phyloP scores from a whole-genome alignment of 2,888 invertebrate species.

The Sminthurides aquaticus region DNA sequence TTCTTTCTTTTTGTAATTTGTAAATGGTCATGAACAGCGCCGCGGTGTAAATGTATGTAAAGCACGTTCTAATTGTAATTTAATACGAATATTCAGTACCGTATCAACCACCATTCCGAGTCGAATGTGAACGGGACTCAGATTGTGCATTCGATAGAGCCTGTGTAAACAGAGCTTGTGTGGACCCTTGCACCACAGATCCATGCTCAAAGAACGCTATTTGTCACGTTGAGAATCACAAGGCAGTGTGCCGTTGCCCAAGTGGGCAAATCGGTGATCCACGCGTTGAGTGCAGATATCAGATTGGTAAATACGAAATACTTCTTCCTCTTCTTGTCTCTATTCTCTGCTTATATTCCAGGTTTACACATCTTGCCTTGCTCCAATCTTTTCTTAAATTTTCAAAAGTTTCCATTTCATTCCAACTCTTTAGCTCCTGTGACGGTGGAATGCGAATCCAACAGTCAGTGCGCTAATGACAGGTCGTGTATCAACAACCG shows the following conservation, averaged over 20 bases:
- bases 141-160: slow-evolving; percentile 68
- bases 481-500: slow-evolving; percentile 74
- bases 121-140: slow-evolving; percentile 67
- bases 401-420: slow-evolving; percentile 5
- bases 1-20: not conserved
- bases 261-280: slow-evolving; percentile 68
- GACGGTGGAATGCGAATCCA: slow-evolving; percentile 66
- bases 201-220: slow-evolving; percentile 73
- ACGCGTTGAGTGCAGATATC: slow-evolving; percentile 56
- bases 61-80: not conserved
- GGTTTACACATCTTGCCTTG: not conserved
- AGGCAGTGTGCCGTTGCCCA: slow-evolving; percentile 73
- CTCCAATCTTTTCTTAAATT: slow-evolving; percentile 7
- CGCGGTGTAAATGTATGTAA: not conserved
- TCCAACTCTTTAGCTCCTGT: slow-evolving; percentile 47
- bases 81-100: slow-evolving; percentile 42
- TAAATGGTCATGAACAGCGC: not conserved
- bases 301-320: slow-evolving; percentile 11
- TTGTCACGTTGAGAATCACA: slow-evolving; percentile 69
- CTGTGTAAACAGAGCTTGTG: slow-evolving; percentile 68
- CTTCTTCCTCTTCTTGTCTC: not conserved
- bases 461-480: slow-evolving; percentile 70
- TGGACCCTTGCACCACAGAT: slow-evolving; percentile 66
- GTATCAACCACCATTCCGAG: slow-evolving; percentile 46
- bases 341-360: not conserved